Evolutionary conservation across 2,888 invertebrate species (phyloP), one percentile per base, ranked within the genome.

Genomic region (Acanthosoma haemorrhoidale): DNA sequence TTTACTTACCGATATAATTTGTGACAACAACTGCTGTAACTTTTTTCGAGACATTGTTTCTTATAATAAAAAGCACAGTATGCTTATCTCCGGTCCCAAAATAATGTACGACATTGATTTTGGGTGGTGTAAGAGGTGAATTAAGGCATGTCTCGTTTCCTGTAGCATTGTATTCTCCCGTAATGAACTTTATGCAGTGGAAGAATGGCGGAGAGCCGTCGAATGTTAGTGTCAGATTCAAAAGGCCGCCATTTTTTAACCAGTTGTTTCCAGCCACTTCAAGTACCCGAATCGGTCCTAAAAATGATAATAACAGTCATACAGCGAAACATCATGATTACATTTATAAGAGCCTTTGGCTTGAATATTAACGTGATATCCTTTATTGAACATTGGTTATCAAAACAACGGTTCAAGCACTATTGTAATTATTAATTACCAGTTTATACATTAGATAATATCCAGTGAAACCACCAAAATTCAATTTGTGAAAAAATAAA

Each of bases 221-320:
- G 76, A 92, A 94, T 39, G 85, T 85, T 3, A 82, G 85, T 74
- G 85, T 83, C 8, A 94, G 79, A 69, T 87, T 84, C 29, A 94
- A 80, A 58, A 92, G 81, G 68, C 92, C 91, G 34, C 92, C 92
- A 72, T 90, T 90, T 76, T 90, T 87, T 34, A 94, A 82, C 92
- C 94, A 94, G 77, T 89, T 89, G 69, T 87, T 86, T 0, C 93
- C 94, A 3, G 83, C 86, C 1, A 90, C 85, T 61, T 86, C 86
- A 8, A 93, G 82, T 70, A 86, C 85, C 2, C 84, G 79, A 75
- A 94, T 84, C 0, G 92, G 90, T 74, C 86, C 93, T 92, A 79
- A 74, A 72, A 73, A 73, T 2, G 11, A 6, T 4, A n/a, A n/a
- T n/a, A n/a, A n/a, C n/a, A n/a, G n/a, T n/a, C n/a, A n/a, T n/a